Evolutionary conservation across 1,140 invertebrate genomes (phyloP), one percentile per base, ranked within the genome.

Genomic region (Pseudachorutes palmiensis): DNA sequence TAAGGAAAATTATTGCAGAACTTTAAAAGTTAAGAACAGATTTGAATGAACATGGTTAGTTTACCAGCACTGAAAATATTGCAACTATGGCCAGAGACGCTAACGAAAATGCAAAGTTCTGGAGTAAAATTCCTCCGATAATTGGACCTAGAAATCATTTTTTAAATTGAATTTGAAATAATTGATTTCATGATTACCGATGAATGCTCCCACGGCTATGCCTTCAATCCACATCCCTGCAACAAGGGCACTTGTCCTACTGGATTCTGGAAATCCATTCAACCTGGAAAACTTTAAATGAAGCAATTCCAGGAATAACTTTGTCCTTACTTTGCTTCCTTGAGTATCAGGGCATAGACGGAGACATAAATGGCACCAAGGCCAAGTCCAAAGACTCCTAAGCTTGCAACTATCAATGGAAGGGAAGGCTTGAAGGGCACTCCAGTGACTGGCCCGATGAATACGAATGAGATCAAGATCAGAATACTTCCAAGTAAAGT

Each of bases 321-420:
- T 58, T 12, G 5, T 58, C n/a, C 28, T 58, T 58, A 58, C 55
- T 58, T 61, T 2, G 59, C 59, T 61, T 61, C 16, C 9, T 30
- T 14, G 22, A 61, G 16, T 12, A 28, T 61, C 16, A 61, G 16
- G 2, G 32, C 16, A 61, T 31, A 61, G 12, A 28, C 12, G 9
- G 59, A 61, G 5, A 61, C 59, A 22, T 61, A 26, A 31, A 26
- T 9, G 3, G 88, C 87, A 19, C 87, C 85, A 75, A 91, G 86
- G 3, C 90, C 89, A 36, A 91, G 76, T 1, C 89, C 89, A 71
- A 91, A 88, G 1, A 89, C 78, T n/a, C 90, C 81, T 58, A 92
- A 76, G 1, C 88, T 88, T 9, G 81, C 28, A 26, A 90, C 84
- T 1, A 83, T 84, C 29, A 88, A 29, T 29, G 29, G 29, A 29